Base-by-base conservation (phyloP, 2,888 invertebrate genomes). In the Tineola bisselliella region DNA sequence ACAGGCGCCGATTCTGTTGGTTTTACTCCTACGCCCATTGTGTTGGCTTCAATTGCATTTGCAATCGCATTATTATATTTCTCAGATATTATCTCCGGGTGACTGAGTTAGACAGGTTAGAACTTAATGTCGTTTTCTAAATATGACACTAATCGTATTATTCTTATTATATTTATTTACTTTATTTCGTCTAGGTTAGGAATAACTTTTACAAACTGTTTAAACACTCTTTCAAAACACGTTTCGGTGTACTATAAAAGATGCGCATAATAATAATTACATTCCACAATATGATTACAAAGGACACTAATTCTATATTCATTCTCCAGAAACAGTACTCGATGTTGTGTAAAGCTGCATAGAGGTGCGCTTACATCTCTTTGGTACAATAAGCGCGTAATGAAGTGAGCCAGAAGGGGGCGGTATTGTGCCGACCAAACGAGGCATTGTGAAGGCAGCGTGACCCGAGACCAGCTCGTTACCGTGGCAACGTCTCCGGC, bases 311-410 rank as follows among this genome's bases (percentile, higher is more conserved):
- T 58, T 58, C 58, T 13, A 11, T 10, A 33, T 58, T 31, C 33
- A 15, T 33, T 58, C 18, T 12, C 54, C 54, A 58, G 58, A 56
- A 25, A 56, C 56, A 25, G 56, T 56, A 48, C 54, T 12, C 48
- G 15, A 25, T 18, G 19, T 54, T 54, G 54, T 54, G 54, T 48
- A 48, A 48, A 48, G 48, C 48, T 17, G 15, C 17, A 12, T 12
- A 12, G 18, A 30, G 56, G 25, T 56, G 19, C 19, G 56, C 18
- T 48, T 18, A 48, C 18, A 48, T 48, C 48, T 19, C 75, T 70
- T 72, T 72, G 70, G 68, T 70, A 87, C 87, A 87, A 87, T 87
- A 81, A 75, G 69, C 80, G 86, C 87, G 87, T 87, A 87, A 87
- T 87, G 87, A 87, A 87, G 87, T 86, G 81, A 79, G 79, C 79